Conservation (phyloP, 2,113 vertebrate genomes). For the Arothron firmamentum region DNA sequence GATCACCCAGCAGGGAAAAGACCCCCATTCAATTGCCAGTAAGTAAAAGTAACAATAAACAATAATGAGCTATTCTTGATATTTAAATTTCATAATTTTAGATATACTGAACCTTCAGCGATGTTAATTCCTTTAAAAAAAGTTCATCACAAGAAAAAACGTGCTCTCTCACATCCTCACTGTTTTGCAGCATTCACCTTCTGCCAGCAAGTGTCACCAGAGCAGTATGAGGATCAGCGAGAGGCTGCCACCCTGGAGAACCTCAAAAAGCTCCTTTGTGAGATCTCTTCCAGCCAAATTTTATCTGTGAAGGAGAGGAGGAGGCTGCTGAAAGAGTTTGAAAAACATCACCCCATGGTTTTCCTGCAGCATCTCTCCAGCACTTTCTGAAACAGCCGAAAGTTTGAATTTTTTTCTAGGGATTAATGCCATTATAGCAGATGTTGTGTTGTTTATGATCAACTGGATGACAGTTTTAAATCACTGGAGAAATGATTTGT, state of each 20-base stretch:
- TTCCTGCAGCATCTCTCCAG: constrained; percentile 72
- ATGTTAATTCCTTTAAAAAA: not conserved
- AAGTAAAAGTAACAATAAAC: constrained; percentile 28
- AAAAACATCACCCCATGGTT: constrained; percentile 78
- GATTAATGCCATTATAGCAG: too few species aligned
- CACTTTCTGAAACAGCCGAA: constrained; percentile 46
- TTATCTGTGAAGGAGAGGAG: constrained; percentile 75
- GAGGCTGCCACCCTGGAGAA: constrained; percentile 64
- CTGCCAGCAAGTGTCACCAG: constrained; percentile 75
- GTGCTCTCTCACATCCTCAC: not conserved
- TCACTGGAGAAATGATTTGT: not conserved
- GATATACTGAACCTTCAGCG: too few species aligned
- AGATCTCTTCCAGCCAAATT: constrained; percentile 61
- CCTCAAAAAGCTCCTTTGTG: constrained; percentile 71
- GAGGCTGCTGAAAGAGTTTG: constrained; percentile 78
- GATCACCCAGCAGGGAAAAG: constrained; percentile 75
- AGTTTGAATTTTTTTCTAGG: not conserved
- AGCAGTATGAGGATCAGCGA: constrained; percentile 78
- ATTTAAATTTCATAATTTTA: too few species aligned
- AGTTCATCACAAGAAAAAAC: not conserved
- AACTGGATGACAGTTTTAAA: not conserved
- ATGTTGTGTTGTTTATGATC: too few species aligned
- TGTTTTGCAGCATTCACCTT: constrained; percentile 79
- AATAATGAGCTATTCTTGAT: not conserved
- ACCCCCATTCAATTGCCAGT: constrained; percentile 76